Base-by-base conservation (phyloP, 2,797 vertebrate genomes). In the Borostomias antarcticus region DNA sequence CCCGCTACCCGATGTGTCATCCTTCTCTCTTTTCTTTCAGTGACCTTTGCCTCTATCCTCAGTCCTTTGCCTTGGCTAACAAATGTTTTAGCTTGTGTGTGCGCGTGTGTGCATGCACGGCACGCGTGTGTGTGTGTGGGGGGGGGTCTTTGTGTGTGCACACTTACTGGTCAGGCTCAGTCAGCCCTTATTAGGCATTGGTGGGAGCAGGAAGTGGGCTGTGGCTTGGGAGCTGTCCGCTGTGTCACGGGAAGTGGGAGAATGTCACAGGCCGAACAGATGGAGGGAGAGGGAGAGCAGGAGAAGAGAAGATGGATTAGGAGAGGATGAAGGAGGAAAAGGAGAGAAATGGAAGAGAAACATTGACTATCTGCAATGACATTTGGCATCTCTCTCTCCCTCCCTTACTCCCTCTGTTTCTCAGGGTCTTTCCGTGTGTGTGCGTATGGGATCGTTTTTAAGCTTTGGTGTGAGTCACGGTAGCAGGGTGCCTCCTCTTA, bases 231-330 rank as follows among this genome's bases (percentile, higher is more conserved):
- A n/a, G n/a, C 78, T 71, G 21, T 4, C 48, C 78, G 80, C 82
- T 81, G 74, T 89, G 88, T 91, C 89, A 92, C 83, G 83, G 91
- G 91, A 93, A 91, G 85, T 61, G 80, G 71, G 85, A 88, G 91
- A 92, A 92, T 89, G 82, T 92, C 89, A 76, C 33, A 51, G 79
- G 77, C 50, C 45, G 58, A 81, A 86, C 84, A 88, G 87, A 87
- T 86, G 85, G 82, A 76, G 76, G 72, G 77, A 78, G 82, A 72
- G 74, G 73, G 74, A 45, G 56, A 69, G 40, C 61, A 29, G 62
- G 75, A 79, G 58, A 80, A 72, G 75, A 76, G 67, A 78, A n/a
- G n/a, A n/a, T 85, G 82, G 78, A 88, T 85, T 84, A 88, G 58
- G 65, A 71, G 60, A 58, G 37, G 32, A 29, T n/a, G 19, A 45